Evolutionary conservation across 2,797 vertebrate species (phyloP), one percentile per base, ranked within the genome.

Genomic region (Hoplostethus atlanticus): DNA sequence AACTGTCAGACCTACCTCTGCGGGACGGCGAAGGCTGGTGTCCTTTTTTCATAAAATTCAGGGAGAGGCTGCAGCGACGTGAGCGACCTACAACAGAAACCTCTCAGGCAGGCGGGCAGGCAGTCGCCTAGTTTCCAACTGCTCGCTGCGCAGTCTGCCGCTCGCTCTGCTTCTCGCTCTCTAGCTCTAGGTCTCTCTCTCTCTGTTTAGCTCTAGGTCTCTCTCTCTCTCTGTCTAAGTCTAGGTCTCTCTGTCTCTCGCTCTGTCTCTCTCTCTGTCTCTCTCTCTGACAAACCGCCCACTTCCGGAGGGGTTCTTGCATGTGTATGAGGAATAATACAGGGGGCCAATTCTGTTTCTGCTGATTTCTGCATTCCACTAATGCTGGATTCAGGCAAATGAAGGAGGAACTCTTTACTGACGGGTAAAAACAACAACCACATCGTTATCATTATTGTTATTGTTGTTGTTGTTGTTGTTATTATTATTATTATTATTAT

Each of bases 301-400:
- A 93, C 92, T 94, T 94, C 94, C 93, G 93, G 92, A 75, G 73
- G 51, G 7, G 79, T 68, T 68, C 5, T 72, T 36, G 34, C 7
- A 8, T 36, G 34, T 36, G 34, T 36, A 8, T 36, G 34, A 36
- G 34, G 34, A 36, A 36, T 36, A 36, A 36, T 7, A 36, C 34
- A 28, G 28, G 34, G 34, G 34, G 34, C 7, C 6, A 36, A 36
- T 36, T 36, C 34, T 6, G 34, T 36, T 36, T 8, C 34, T 36
- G 6, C 34, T 36, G 34, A 36, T 36, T 36, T 36, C 34, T 36
- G 5, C 7, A 6, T 36, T 36, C 6, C 6, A 36, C 34, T 36
- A 6, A 36, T 36, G 34, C 34, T 36, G 34, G 34, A 36, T 36
- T 36, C 34, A 36, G 34, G 34, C 34, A 36, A 36, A 36, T 36